A percentile compares a stretch with the other conserved stretches of the same genome.
Conservation (phyloP, 1,140 invertebrate genomes). For the Ditylenchus dipsaci region DNA sequence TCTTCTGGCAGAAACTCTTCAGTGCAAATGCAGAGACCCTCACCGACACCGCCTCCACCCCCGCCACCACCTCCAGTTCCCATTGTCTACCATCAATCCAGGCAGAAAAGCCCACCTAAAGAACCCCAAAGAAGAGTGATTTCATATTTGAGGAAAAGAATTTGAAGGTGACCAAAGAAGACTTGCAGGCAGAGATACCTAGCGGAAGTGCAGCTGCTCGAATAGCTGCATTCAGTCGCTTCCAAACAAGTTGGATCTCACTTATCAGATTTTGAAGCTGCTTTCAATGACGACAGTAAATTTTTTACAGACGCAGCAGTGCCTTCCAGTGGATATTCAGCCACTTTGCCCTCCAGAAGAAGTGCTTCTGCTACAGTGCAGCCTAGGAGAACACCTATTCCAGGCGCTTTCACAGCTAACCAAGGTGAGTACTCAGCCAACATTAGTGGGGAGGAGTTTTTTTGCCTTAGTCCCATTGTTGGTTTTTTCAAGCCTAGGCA, state of each 20-base stretch:
- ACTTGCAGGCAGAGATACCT: conserved; percentile 24
- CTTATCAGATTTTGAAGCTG: no score
- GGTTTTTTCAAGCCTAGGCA: no score
- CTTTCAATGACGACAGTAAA: no score
- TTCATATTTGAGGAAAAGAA: conserved; percentile 12
- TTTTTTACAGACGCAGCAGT: neutral
- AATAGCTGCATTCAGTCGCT: neutral
- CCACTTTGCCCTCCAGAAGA: conserved; percentile 1
- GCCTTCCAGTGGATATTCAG: neutral
- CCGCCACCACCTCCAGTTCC: conserved; percentile 13
- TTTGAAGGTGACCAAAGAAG: conserved; percentile 21
- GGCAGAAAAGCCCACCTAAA: conserved; percentile 1
- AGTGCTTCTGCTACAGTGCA: neutral
- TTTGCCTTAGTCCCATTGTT: no score
- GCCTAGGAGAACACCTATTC: no score
- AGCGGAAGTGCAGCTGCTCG: conserved; percentile 6
- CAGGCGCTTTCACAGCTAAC: no score
- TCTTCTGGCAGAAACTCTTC: conserved; percentile 9
- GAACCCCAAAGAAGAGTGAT: conserved; percentile 16
- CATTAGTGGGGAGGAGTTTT: no score
- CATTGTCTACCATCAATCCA: neutral
- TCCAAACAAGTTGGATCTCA: neutral
- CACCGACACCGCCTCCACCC: conserved; percentile 18
- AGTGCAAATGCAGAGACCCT: neutral
- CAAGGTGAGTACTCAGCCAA: no score